These are phyloP conservation scores for Acestrorhynchus altus DNA, from an alignment of 2,797 vertebrate species.

Conservation along the genomic window DNA sequence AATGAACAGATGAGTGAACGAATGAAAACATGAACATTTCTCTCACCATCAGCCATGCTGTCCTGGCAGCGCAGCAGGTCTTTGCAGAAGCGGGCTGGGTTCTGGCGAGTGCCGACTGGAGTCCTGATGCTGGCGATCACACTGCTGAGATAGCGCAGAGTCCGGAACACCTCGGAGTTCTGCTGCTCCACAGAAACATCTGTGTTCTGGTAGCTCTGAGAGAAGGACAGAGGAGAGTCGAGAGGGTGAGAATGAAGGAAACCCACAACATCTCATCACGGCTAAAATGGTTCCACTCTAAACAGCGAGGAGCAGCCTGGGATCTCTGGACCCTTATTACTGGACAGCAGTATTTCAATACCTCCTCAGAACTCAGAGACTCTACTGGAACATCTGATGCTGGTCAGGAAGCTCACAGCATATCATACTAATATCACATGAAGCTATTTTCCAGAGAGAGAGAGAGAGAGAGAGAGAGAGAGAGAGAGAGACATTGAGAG, in stretches of 20 bases:
- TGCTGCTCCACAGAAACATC: conserved; percentile 83
- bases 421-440: too few relatives aligned
- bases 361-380: too few relatives aligned
- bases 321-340: too few relatives aligned
- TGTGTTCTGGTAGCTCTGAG: conserved; percentile 91
- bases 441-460: neutral
- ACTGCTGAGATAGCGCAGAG: conserved; percentile 88
- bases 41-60: conserved; percentile 87
- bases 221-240: neutral
- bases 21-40: neutral
- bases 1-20: too few relatives aligned
- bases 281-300: too few relatives aligned
- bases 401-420: neutral
- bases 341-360: too few relatives aligned
- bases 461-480: neutral
- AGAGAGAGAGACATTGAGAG: conserved; percentile 72
- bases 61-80: conserved; percentile 91
- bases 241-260: too few relatives aligned
- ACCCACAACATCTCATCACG: too few relatives aligned
- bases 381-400: too few relatives aligned
- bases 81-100: conserved; percentile 93
- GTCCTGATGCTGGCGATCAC: conserved; percentile 91
- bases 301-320: too few relatives aligned
- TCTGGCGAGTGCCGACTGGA: conserved; percentile 89
- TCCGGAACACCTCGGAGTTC: conserved; percentile 89